A percentile compares a stretch with the other conserved stretches of the same genome.
Evolutionary conservation across 2,113 vertebrate genomes (phyloP).

Genomic region (Galbula dea): DNA sequence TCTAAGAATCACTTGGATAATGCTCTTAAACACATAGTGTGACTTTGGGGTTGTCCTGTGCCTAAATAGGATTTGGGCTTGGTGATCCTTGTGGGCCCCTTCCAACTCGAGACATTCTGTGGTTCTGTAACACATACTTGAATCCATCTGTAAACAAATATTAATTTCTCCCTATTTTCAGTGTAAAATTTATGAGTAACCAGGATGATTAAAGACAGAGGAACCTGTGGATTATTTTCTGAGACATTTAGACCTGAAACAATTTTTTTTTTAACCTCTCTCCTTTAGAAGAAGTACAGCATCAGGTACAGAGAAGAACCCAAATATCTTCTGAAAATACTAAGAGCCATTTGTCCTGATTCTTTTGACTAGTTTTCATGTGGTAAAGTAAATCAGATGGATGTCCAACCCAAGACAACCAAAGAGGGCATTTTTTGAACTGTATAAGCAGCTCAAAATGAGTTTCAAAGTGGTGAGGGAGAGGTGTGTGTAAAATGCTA

Average conservation of each 20-base stretch:
- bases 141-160: not conserved
- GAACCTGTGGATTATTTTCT: not conserved
- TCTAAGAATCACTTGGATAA: no score
- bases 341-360: not conserved
- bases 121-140: not conserved
- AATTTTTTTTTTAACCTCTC: not conserved
- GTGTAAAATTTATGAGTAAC: not conserved
- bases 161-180: slow-evolving; percentile 17
- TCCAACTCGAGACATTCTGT: no score
- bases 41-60: no score
- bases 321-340: slow-evolving; percentile 5
- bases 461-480: slow-evolving; percentile 39
- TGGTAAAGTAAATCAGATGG: slow-evolving; percentile 28
- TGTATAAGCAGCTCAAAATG: slow-evolving; percentile 1
- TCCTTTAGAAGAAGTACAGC: not conserved
- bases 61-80: no score
- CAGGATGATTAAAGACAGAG: not conserved
- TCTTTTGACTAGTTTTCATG: slow-evolving; percentile 37
- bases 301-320: not conserved
- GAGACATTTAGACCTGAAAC: not conserved
- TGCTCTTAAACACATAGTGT: no score
- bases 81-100: no score
- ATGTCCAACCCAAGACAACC: not conserved
- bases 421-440: slow-evolving; percentile 10
- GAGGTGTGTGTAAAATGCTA: not conserved